Percentiles rank a stretch among this genome's conserved stretches.
These are phyloP conservation scores for Morpho achilles DNA, from an alignment of 2,888 invertebrate genomes.

Conservation along the genomic window DNA sequence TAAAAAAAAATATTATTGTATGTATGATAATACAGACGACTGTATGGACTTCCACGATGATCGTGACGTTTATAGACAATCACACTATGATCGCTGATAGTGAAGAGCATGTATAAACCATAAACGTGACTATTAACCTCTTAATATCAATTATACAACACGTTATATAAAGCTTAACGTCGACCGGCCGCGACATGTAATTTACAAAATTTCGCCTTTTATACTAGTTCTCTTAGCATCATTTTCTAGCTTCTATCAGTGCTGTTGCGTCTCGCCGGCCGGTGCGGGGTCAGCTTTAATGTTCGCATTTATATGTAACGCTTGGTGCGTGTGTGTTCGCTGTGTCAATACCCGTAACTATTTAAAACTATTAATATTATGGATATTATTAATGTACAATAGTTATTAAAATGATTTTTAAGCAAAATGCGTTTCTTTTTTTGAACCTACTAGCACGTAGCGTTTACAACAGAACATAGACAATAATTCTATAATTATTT, in stretches of 20 bases:
- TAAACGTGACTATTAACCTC: no score
- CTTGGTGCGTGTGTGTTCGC: conserved; percentile 49
- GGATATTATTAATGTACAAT: conserved; percentile 72
- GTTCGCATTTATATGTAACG: conserved; percentile 33
- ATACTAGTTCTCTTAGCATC: no score
- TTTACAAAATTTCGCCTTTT: neutral
- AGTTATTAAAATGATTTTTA: conserved; percentile 78
- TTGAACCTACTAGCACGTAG: conserved; percentile 8
- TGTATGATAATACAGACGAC: no score
- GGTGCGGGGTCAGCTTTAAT: conserved; percentile 7
- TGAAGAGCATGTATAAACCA: no score
- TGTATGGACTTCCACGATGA: no score
- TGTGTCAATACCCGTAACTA: conserved; percentile 56
- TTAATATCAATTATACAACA: conserved; percentile 3
- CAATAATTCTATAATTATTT: neutral
- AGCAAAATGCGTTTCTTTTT: conserved; percentile 47
- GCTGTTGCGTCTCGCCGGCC: conserved; percentile 4
- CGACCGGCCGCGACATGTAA: conserved; percentile 4
- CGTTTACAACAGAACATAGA: no score
- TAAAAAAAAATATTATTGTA: no score
- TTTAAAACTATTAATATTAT: conserved; percentile 67
- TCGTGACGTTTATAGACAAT: no score
- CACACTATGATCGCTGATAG: no score
- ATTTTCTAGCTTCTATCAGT: neutral
- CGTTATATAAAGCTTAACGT: conserved; percentile 7